A percentile compares a stretch with the other conserved stretches of the same genome.
Conservation (phyloP, 2,797 vertebrate species). For the Acridotheres tristis region DNA sequence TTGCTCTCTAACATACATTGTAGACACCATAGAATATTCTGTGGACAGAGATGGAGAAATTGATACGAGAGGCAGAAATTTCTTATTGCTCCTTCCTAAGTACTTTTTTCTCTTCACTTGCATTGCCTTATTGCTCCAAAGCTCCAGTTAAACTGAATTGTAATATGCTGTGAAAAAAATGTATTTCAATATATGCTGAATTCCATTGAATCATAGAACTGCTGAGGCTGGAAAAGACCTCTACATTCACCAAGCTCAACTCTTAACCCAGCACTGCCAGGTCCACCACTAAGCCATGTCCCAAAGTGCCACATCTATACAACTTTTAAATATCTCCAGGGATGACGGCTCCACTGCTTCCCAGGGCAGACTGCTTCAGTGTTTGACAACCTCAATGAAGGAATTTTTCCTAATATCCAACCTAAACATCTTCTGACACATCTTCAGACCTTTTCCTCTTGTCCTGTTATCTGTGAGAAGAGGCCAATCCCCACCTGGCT, state of each 20-base stretch:
- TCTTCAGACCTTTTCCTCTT: neutral
- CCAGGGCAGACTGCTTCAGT: neutral
- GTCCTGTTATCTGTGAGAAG: neutral
- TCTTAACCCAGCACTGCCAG: neutral
- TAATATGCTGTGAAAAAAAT: neutral
- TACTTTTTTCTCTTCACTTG: neutral
- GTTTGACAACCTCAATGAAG: neutral
- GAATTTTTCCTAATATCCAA: neutral
- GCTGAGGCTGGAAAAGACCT: neutral
- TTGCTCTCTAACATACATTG: neutral
- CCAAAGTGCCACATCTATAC: neutral
- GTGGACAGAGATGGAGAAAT: neutral
- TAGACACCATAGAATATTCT: neutral
- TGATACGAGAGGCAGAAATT: neutral
- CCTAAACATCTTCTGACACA: neutral
- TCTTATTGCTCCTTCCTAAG: neutral
- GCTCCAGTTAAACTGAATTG: neutral
- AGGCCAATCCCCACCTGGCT: fast-evolving
- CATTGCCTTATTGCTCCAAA: neutral
- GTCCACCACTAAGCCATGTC: neutral
- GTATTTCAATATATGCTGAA: neutral
- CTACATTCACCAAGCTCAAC: neutral
- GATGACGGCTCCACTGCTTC: neutral
- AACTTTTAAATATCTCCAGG: neutral
- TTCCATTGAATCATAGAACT: neutral